Evolutionary conservation across 1,140 invertebrate species (phyloP), one percentile per base, ranked within the genome.

Genomic region (Zaprionus kolodkinae): DNA sequence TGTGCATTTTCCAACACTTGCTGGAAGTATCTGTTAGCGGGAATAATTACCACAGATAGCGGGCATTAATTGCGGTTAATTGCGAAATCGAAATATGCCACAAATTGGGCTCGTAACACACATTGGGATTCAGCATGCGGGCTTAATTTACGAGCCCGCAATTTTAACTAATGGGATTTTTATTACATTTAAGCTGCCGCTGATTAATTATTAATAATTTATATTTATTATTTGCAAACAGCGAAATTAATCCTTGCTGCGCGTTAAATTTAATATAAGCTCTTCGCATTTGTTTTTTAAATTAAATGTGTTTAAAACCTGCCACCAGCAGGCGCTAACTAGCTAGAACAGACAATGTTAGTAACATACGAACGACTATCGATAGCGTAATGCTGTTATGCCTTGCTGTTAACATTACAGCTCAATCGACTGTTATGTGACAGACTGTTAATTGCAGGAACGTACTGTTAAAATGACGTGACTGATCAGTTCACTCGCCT

Each of bases 71-170:
- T 35, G n/a, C 13, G 40, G 40, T 55, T 56, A 61, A 62, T 56
- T 56, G 11, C 27, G 17, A 36, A 36, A 68, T 73, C 30, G 27
- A 69, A 68, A 60, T 59, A 45, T n/a, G 36, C 63, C 55, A 60
- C 54, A 72, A 72, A 54, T 13, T 21, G 21, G 15, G 13, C 27
- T 57, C 1, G n/a, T 12, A 3, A 2, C 12, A 15, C 13, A 5
- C 30, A 13, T 62, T 33, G 27, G 6, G 27, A 38, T 38, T 12
- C 38, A 13, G 5, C n/a, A 27, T 12, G 10, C 13, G 5, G 30
- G 1, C 17, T 13, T 63, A 13, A 63, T 63, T 63, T 35, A 55
- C 6, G 27, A 15, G 50, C 4, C n/a, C 2, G 17, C 13, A 17
- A 69, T 13, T 38, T 38, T 6, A 50, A 38, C 25, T 50, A 60